Evolutionary conservation across 2,888 invertebrate species (phyloP).

Genomic region (Invenusta paracnida): DNA sequence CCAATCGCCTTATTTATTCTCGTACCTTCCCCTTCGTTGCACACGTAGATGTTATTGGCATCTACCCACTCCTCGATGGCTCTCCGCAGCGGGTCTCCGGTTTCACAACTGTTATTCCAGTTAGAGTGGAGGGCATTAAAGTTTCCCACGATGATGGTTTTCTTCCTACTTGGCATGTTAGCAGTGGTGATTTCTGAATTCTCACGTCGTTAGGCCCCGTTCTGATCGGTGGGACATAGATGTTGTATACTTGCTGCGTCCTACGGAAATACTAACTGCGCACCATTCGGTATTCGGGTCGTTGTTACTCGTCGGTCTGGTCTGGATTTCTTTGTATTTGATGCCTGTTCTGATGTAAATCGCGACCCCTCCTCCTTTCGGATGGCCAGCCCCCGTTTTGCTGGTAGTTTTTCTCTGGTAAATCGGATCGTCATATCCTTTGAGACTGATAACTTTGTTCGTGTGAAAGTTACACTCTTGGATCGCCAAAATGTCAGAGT

Average conservation of each 20-base stretch:
- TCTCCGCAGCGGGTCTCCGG: not conserved
- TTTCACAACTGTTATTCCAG: not conserved
- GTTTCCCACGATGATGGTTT: not conserved
- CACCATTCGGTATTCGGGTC: not conserved
- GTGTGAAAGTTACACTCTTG: not conserved
- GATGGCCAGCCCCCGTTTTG: not conserved
- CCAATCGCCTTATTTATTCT: too few relatives aligned
- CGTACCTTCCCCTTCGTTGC: too few relatives aligned
- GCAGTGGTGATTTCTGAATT: not conserved
- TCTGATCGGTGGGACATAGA: not conserved
- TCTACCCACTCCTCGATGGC: not conserved
- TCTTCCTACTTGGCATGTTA: not conserved
- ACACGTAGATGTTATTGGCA: not conserved
- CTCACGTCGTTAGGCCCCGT: not conserved
- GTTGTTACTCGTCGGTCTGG: not conserved
- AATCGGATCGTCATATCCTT: not conserved
- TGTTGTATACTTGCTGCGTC: not conserved
- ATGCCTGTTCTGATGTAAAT: not conserved
- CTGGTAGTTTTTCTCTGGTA: not conserved
- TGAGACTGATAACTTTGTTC: not conserved
- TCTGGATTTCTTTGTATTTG: not conserved
- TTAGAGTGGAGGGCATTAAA: not conserved
- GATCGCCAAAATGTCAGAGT: not conserved
- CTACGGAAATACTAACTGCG: not conserved
- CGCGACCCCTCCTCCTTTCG: not conserved